Evolutionary conservation across 2,888 invertebrate genomes (phyloP).

Genomic region (Rhagium mordax): DNA sequence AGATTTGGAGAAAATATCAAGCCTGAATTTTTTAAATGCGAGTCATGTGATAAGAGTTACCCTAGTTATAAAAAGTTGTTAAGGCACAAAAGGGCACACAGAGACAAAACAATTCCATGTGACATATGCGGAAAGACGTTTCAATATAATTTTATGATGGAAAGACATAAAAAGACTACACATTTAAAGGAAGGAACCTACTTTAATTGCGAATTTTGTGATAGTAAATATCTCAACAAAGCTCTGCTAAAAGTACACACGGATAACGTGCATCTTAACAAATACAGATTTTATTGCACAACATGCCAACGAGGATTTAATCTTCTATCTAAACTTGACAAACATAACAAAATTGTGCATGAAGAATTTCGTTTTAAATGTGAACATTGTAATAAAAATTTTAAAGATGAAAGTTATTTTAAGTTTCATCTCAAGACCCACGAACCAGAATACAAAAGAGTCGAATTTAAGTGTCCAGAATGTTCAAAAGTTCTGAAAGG

Average conservation of each 20-base stretch:
- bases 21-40: not conserved
- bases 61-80: not conserved
- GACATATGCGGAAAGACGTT: not conserved
- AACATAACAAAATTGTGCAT: constrained; percentile 55
- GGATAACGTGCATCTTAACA: constrained; percentile 68
- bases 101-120: not conserved
- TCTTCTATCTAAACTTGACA: constrained; percentile 46
- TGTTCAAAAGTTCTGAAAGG: constrained; percentile 40
- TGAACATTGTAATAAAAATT: constrained; percentile 54
- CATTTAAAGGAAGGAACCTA: constrained; percentile 40
- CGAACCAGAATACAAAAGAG: constrained; percentile 45
- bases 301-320: constrained; percentile 56
- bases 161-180: not conserved
- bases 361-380: constrained; percentile 56
- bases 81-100: not conserved
- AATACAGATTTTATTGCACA: constrained; percentile 64
- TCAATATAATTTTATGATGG: not conserved
- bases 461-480: constrained; percentile 41
- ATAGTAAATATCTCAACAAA: constrained; percentile 49
- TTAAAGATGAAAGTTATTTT: constrained; percentile 54
- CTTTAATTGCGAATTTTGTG: constrained; percentile 50
- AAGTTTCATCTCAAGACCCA: constrained; percentile 51
- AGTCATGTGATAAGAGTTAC: not conserved
- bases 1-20: not conserved
- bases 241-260: constrained; percentile 49